Evolutionary conservation across 2,888 invertebrate genomes (phyloP), one percentile per base, ranked within the genome.

Genomic region (Mylabris sibirica): DNA sequence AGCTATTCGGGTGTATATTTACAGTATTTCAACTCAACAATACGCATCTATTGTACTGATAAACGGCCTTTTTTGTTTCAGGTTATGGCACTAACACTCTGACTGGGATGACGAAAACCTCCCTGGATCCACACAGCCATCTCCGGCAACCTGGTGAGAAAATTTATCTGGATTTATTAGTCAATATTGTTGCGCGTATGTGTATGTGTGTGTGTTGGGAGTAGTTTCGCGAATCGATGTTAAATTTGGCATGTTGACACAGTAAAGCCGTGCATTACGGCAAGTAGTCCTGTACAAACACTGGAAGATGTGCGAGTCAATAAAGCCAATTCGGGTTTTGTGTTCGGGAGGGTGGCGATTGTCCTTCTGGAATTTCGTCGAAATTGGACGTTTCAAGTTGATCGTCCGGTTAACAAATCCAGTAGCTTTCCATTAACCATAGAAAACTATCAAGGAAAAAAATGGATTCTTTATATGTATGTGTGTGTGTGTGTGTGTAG

Each of bases 51-150:
- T 64, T 70, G 69, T 67, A 41, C 63, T 65, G 67, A 67, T 67
- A 67, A 49, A 65, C 62, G 49, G 61, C 67, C 30, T 65, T 81
- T 82, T 85, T 83, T 81, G 80, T 92, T 90, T 6, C 89, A 95
- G 95, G 95, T 83, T 95, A 96, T 88, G 91, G 93, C 84, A 90
- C 93, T 84, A 94, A 95, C 87, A 89, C 92, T 64, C 85, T 94
- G 82, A 89, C 90, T 76, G 92, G 89, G 74, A 92, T 93, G 91
- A 92, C 92, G 72, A 95, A 95, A 85, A 89, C 93, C 79, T 91
- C 93, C 76, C 87, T 96, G 85, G 96, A 95, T 86, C 93, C 95
- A 64, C 95, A 96, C 87, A 90, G 94, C 81, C 95, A 96, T 87
- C 90, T 95, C 79, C 89, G 95, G 83, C 95, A 95, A 88, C 95